Percentiles rank a stretch among this genome's conserved stretches.
phyloP scores from a whole-genome alignment of 2,797 vertebrate genomes.

The Erpetoichthys calabaricus region DNA sequence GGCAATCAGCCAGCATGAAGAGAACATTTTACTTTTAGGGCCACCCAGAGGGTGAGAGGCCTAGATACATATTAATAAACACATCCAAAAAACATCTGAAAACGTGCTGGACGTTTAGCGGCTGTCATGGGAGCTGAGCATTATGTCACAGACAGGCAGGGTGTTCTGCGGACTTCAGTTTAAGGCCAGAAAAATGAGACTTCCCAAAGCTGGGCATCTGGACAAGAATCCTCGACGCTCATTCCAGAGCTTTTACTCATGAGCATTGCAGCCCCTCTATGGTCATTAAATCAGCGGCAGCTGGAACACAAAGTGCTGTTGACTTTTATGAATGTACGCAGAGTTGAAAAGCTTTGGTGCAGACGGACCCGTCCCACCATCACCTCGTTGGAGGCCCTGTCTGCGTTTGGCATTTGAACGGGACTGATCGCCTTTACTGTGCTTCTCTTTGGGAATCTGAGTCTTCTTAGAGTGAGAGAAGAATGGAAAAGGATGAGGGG shows the following conservation, averaged over 20 bases:
- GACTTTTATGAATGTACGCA: neutral
- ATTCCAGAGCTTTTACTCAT: slow-evolving; percentile 4
- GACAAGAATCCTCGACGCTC: slow-evolving; percentile 8
- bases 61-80: no score
- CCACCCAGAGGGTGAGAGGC: no score
- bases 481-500: no score
- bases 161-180: slow-evolving; percentile 10
- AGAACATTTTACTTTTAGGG: no score
- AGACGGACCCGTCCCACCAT: no score
- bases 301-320: neutral
- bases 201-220: slow-evolving; percentile 19
- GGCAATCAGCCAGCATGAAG: no score
- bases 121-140: slow-evolving; percentile 15
- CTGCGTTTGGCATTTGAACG: no score
- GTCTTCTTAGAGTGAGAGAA: no score
- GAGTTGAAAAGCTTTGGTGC: no score
- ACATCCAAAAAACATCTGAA: slow-evolving; percentile 20
- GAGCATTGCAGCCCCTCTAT: slow-evolving; percentile 1
- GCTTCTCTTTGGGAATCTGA: no score
- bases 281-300: neutral
- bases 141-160: slow-evolving; percentile 17
- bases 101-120: slow-evolving; percentile 13
- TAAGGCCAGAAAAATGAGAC: slow-evolving; percentile 12
- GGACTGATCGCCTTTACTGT: no score
- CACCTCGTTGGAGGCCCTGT: no score